These are phyloP conservation scores for Holothuria glaberrima DNA, from an alignment of 35 echinoderm and acorn worm species.

Conservation along the genomic window DNA sequence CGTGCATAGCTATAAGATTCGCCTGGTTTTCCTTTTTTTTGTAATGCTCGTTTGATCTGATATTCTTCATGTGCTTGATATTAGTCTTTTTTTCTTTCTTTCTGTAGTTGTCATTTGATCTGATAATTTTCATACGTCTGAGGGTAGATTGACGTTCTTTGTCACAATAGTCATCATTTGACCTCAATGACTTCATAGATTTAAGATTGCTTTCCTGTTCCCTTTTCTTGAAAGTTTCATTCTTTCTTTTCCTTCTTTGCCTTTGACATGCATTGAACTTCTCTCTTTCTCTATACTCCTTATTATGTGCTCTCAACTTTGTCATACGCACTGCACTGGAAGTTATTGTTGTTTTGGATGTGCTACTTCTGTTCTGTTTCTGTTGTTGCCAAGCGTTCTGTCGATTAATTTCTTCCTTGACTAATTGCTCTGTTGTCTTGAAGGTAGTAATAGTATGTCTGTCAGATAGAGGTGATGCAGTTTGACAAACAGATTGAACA, in stretches of 20 bases:
- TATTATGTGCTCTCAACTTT: not conserved
- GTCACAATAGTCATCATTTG: not conserved
- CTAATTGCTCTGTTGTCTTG: not conserved
- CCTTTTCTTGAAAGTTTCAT: not conserved
- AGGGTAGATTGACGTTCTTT: no score
- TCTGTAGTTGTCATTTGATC: not conserved
- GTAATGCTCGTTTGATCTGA: not conserved
- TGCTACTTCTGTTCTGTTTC: not conserved
- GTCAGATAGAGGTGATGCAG: no score
- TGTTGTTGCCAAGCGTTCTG: not conserved
- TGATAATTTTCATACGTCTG: not conserved
- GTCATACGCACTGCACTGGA: conserved; percentile 18
- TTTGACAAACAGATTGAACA: no score
- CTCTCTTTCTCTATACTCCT: not conserved
- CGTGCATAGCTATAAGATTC: not conserved
- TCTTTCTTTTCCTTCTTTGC: not conserved
- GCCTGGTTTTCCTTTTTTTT: conserved; percentile 4
- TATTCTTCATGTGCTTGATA: not conserved
- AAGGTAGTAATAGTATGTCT: no score
- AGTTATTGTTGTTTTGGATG: not conserved
- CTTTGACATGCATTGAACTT: not conserved
- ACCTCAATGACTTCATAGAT: not conserved
- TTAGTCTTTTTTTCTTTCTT: not conserved
- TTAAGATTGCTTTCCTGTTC: conserved; percentile 1
- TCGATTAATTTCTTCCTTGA: not conserved